Conservation (phyloP, 2,113 vertebrate species). For the Pitta sordida region DNA sequence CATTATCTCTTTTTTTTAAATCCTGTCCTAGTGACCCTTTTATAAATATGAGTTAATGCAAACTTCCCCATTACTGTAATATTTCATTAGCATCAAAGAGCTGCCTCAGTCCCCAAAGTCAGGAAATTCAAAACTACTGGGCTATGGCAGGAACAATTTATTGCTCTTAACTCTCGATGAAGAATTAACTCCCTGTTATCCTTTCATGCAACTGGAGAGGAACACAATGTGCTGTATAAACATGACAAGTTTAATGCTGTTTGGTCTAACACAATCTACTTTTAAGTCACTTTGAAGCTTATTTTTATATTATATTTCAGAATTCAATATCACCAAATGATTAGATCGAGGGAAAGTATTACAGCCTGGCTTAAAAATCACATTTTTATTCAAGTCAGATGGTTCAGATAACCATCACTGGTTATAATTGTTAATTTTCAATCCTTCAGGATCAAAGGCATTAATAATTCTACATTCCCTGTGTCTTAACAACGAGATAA, state of each 20-base stretch:
- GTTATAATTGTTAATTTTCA: not conserved
- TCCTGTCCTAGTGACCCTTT: conserved; percentile 1
- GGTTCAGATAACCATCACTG: not conserved
- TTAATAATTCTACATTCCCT: not conserved
- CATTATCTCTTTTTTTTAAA: not conserved
- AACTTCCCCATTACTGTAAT: conserved; percentile 34
- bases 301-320: not conserved
- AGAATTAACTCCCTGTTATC: conserved; percentile 28
- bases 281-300: not conserved
- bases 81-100: conserved; percentile 55
- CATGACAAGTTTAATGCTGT: not conserved
- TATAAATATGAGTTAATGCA: not conserved
- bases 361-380: not conserved
- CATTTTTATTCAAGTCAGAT: not conserved
- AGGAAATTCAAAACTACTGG: conserved; percentile 46
- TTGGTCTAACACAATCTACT: not conserved
- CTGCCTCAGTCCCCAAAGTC: conserved; percentile 24
- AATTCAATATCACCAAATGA: not conserved
- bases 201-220: not conserved
- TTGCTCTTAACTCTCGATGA: not conserved
- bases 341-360: not conserved
- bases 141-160: conserved; percentile 14
- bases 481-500: not conserved
- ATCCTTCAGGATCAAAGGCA: conserved; percentile 8
- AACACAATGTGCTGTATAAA: not conserved